phyloP scores from a whole-genome alignment of 2,888 invertebrate species.

The Mamestra brassicae region DNA sequence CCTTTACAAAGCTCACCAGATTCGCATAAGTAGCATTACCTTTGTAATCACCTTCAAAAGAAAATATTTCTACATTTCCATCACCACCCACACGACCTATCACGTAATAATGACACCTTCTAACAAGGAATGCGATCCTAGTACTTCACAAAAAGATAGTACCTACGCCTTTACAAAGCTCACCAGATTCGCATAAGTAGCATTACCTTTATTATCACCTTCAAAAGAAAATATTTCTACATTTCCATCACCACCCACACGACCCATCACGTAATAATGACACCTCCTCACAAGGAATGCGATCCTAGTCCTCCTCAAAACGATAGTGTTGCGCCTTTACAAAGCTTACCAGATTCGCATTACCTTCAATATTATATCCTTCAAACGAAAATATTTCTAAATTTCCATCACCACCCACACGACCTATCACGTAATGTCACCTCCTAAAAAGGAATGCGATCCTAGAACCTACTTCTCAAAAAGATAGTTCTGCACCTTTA shows the following conservation, averaged over 20 bases:
- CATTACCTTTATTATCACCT: neutral
- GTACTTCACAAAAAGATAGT: slow-evolving; percentile 40
- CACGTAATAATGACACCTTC: slow-evolving; percentile 14
- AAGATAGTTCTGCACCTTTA: slow-evolving; percentile 39
- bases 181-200: neutral
- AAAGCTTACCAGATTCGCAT: too few species aligned
- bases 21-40: neutral
- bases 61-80: neutral
- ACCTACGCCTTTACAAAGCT: slow-evolving; percentile 42
- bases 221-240: neutral
- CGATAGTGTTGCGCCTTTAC: slow-evolving; percentile 35
- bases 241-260: too few species aligned
- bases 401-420: neutral
- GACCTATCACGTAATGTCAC: slow-evolving; percentile 6
- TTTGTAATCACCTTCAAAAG: neutral
- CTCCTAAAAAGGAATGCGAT: slow-evolving; percentile 15
- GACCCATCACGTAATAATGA: slow-evolving; percentile 10
- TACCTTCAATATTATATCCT: neutral
- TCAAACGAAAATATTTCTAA: neutral
- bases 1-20: slow-evolving; percentile 38
- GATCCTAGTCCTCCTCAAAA: slow-evolving; percentile 27
- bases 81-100: neutral
- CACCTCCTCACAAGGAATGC: slow-evolving; percentile 14
- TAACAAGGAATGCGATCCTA: slow-evolving; percentile 12
- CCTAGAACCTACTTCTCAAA: slow-evolving; percentile 23